phyloP scores from a whole-genome alignment of 2,113 vertebrate genomes.

The Poicephalus meyeri region DNA sequence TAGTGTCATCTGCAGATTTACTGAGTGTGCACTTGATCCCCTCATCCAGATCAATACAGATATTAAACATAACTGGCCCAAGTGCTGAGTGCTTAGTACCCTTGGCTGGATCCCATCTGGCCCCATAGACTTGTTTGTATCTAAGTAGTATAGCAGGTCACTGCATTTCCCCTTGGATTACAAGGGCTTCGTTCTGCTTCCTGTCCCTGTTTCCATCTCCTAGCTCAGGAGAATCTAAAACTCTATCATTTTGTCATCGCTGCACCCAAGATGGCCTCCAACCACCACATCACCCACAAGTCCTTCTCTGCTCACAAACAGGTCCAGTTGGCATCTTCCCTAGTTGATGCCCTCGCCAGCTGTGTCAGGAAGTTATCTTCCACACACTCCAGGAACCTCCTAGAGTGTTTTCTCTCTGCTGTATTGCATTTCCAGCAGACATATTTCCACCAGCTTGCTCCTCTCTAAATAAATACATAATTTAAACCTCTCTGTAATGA shows the following conservation, averaged over 20 bases:
- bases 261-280: not conserved
- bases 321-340: not conserved
- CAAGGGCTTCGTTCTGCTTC: not conserved
- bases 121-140: fast-evolving
- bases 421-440: not conserved
- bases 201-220: not conserved
- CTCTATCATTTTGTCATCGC: not conserved
- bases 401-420: not conserved
- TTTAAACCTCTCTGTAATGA: slow-evolving; percentile 7
- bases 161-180: not conserved
- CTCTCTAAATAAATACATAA: slow-evolving; percentile 22
- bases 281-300: not conserved
- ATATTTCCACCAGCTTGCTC: not conserved
- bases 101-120: not conserved
- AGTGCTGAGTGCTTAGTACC: not conserved
- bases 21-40: not conserved
- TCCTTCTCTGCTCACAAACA: not conserved
- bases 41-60: not conserved
- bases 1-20: not conserved
- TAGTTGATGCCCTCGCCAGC: not conserved
- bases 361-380: not conserved
- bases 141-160: not conserved
- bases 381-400: not conserved
- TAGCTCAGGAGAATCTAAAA: not conserved
- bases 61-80: not conserved